These are phyloP conservation scores for Ceratina australensis DNA, from an alignment of 1,140 invertebrate species.

Conservation along the genomic window DNA sequence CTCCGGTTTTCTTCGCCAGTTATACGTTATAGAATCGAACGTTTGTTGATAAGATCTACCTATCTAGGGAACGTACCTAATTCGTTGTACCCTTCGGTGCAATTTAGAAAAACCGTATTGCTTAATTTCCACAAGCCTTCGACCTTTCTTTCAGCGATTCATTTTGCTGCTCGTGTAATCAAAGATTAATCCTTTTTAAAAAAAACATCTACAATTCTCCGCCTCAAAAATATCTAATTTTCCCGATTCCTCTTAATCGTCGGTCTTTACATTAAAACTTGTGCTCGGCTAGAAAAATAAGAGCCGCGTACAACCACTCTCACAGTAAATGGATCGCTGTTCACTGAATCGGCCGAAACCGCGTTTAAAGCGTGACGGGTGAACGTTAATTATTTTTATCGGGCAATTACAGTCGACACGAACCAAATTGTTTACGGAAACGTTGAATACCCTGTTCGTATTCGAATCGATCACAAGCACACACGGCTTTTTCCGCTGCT, in stretches of 20 bases:
- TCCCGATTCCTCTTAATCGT: no score
- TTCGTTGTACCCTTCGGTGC: not conserved
- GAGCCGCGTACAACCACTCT: no score
- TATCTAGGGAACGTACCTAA: not conserved
- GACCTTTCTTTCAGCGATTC: not conserved
- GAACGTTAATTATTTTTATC: slow-evolving; percentile 30
- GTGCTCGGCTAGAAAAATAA: no score
- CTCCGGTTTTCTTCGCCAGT: not conserved
- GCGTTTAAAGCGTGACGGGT: not conserved
- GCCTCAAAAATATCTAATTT: no score
- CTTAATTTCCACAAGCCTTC: not conserved
- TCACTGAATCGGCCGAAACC: not conserved
- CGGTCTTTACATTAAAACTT: no score
- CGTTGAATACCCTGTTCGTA: not conserved
- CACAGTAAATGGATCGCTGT: no score
- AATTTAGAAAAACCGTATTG: not conserved
- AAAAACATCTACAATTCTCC: no score
- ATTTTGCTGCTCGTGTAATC: not conserved
- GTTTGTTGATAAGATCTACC: not conserved
- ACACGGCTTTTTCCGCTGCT: no score
- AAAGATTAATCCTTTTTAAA: no score
- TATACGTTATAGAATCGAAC: not conserved
- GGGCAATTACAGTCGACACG: not conserved
- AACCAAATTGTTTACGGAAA: not conserved
- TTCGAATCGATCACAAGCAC: not conserved